These are phyloP conservation scores for Noctua janthe DNA, from an alignment of 2,888 invertebrate genomes.

Conservation along the genomic window DNA sequence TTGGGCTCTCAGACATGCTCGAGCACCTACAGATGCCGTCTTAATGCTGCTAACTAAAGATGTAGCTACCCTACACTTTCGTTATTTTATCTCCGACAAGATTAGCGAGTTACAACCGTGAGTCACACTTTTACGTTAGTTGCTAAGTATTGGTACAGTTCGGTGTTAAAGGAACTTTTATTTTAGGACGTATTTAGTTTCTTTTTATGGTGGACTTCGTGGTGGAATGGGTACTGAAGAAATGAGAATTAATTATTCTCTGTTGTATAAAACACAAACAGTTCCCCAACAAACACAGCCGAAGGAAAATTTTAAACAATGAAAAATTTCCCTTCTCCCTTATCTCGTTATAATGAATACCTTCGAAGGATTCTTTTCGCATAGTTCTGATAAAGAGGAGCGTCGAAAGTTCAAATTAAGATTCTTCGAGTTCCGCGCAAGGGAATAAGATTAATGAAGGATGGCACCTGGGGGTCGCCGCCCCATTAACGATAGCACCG, in stretches of 20 bases:
- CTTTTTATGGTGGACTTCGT: neutral
- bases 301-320: constrained; percentile 64
- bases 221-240: neutral
- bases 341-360: constrained; percentile 86
- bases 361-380: constrained; percentile 87
- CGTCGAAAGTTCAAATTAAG: constrained; percentile 90
- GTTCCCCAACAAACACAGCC: constrained; percentile 42
- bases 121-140: constrained; percentile 75
- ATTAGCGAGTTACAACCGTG: constrained; percentile 75
- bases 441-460: constrained; percentile 90
- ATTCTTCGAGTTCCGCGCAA: constrained; percentile 87
- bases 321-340: constrained; percentile 70
- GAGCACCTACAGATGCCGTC: constrained; percentile 78
- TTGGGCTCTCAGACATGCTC: constrained; percentile 80
- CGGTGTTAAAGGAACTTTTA: constrained; percentile 39
- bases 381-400: constrained; percentile 89
- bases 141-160: constrained; percentile 57
- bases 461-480: constrained; percentile 85
- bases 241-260: constrained; percentile 1
- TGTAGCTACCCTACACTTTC: constrained; percentile 69
- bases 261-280: constrained; percentile 37
- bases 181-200: constrained; percentile 23
- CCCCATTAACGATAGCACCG: constrained; percentile 80
- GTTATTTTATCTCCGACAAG: constrained; percentile 72
- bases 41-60: constrained; percentile 78